Percentiles rank a stretch among this genome's conserved stretches.
These are phyloP conservation scores for Hemicrepidius hirtus DNA, from an alignment of 2,888 invertebrate species.

Conservation along the genomic window DNA sequence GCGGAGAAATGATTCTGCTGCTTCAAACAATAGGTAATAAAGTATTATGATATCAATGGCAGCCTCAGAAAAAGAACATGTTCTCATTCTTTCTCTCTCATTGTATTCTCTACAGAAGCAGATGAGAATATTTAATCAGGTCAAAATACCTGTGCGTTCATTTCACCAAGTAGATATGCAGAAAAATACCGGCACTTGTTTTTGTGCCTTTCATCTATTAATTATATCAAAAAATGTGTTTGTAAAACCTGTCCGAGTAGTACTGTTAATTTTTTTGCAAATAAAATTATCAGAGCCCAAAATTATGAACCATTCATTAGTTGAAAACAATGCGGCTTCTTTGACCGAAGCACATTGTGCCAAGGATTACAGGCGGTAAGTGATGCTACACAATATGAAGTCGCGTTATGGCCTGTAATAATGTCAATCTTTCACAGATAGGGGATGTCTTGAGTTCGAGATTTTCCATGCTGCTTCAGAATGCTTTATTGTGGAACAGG, in stretches of 20 bases:
- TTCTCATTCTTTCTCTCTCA: no score
- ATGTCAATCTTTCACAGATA: slow-evolving; percentile 60
- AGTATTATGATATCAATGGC: slow-evolving; percentile 69
- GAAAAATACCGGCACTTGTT: neutral
- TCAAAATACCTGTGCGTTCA: slow-evolving; percentile 37
- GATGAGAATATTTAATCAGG: slow-evolving; percentile 67
- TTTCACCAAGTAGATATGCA: slow-evolving; percentile 16
- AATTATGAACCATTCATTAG: slow-evolving; percentile 64
- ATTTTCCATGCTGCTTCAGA: slow-evolving; percentile 32
- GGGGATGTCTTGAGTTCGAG: slow-evolving; percentile 58
- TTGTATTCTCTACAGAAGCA: slow-evolving; percentile 62
- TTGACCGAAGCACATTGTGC: slow-evolving; percentile 65
- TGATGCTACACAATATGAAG: slow-evolving; percentile 60
- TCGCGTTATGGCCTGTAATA: slow-evolving; percentile 62
- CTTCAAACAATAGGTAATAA: slow-evolving; percentile 69
- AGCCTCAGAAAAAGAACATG: slow-evolving; percentile 64
- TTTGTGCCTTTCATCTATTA: slow-evolving; percentile 10
- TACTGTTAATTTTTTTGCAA: no score
- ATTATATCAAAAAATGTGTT: no score
- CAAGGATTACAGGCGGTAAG: slow-evolving; percentile 63
- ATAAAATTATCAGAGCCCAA: no score
- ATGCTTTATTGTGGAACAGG: slow-evolving; percentile 23
- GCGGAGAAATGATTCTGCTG: slow-evolving; percentile 62
- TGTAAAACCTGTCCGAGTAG: no score
- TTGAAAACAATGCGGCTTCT: slow-evolving; percentile 66